Percentiles rank a stretch among this genome's conserved stretches.
Conservation (phyloP, 2,113 vertebrate genomes). For the Oreochromis spilurus region DNA sequence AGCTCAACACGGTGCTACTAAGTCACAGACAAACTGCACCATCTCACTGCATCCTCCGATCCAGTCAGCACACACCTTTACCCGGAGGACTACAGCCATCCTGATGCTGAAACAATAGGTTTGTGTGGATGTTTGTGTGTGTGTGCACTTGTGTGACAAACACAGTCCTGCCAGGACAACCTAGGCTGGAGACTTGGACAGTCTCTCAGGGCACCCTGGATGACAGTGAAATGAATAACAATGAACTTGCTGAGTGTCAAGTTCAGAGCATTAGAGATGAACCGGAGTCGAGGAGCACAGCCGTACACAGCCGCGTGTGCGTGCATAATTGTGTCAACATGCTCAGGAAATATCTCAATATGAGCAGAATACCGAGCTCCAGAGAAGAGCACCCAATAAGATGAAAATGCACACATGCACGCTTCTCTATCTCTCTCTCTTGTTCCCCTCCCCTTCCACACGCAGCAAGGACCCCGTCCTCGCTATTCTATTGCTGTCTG, state of each 20-base stretch:
- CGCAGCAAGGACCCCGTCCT: conserved; percentile 64
- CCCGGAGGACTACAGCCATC: conserved; percentile 38
- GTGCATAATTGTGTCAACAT: conserved; percentile 16
- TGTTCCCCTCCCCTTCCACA: conserved; percentile 37
- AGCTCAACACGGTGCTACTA: conserved; percentile 7
- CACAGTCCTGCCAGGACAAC: conserved; percentile 24
- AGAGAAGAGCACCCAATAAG: conserved; percentile 35
- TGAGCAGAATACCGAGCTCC: conserved; percentile 10
- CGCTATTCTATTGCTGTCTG: conserved; percentile 57
- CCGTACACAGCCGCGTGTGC: background rate
- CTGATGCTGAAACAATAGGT: conserved; percentile 47
- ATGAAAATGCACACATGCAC: conserved; percentile 41
- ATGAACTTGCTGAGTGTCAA: conserved; percentile 52
- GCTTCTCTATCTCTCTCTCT: conserved; percentile 16
- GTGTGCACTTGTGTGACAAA: conserved; percentile 22
- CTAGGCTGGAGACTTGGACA: conserved; percentile 24
- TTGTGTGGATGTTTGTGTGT: conserved; percentile 9
- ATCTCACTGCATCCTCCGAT: conserved; percentile 38
- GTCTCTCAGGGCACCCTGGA: conserved; percentile 36
- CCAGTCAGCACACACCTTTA: conserved; percentile 45
- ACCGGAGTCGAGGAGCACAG: background rate
- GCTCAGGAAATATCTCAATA: conserved; percentile 52
- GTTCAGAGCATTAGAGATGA: conserved; percentile 49
- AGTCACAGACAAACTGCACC: conserved; percentile 48
- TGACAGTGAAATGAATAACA: conserved; percentile 68